Percentiles rank a stretch among this genome's conserved stretches.
Evolutionary conservation across 2,113 vertebrate genomes (phyloP).

Genomic region (Platysteira castanea): DNA sequence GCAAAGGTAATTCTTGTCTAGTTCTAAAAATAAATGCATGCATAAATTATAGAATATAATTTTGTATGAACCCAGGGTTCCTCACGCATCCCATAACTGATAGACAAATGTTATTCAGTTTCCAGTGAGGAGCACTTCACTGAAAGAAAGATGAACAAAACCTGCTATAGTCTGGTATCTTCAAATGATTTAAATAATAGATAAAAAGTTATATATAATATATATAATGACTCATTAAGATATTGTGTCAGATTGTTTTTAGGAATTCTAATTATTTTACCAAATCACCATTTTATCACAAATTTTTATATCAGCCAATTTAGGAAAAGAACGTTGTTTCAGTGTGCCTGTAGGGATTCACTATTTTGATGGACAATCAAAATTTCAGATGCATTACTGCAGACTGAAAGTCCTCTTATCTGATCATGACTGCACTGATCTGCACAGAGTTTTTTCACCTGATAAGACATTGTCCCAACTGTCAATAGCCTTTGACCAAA

Average conservation of each 20-base stretch:
- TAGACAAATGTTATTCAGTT: not conserved
- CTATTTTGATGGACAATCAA: not conserved
- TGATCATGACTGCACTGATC: not conserved
- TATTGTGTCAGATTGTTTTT: not conserved
- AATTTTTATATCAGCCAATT: not conserved
- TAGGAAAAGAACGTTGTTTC: not conserved
- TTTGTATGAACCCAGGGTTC: not conserved
- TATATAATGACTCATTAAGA: not conserved
- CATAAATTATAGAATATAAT: not conserved
- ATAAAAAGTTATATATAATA: not conserved
- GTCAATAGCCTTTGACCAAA: not conserved
- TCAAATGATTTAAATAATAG: not conserved
- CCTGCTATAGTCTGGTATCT: not conserved
- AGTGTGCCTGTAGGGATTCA: accelerated
- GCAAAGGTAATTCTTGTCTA: not conserved
- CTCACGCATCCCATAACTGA: not conserved
- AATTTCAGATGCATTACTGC: not conserved
- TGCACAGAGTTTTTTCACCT: not conserved
- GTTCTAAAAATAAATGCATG: not conserved
- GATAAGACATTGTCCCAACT: not conserved
- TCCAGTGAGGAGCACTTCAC: not conserved
- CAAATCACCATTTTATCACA: not conserved
- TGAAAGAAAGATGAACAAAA: not conserved
- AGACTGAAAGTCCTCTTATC: not conserved
- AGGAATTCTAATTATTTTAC: not conserved